These are phyloP conservation scores for Somateria mollissima DNA, from an alignment of 2,797 vertebrate species.

Conservation along the genomic window DNA sequence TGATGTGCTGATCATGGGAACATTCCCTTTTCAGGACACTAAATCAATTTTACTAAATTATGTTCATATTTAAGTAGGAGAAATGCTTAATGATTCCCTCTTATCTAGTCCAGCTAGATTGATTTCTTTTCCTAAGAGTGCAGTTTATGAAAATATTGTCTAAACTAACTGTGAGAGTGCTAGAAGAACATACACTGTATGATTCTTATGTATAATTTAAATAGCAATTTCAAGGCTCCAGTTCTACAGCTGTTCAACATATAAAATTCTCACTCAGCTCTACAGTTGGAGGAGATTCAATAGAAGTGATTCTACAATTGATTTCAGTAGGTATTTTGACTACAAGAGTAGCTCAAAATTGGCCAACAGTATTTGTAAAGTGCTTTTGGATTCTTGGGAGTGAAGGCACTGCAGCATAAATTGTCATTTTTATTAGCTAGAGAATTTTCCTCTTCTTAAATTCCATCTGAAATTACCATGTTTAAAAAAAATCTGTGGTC, in stretches of 20 bases:
- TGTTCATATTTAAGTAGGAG: slow-evolving; percentile 46
- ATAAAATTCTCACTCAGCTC: slow-evolving; percentile 55
- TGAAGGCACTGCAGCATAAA: neutral
- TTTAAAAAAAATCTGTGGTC: neutral
- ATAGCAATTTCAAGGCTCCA: slow-evolving; percentile 44
- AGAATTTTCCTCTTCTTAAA: neutral
- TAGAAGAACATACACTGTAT: slow-evolving; percentile 41
- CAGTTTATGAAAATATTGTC: slow-evolving; percentile 55
- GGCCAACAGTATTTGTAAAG: slow-evolving; percentile 38
- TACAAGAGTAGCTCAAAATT: slow-evolving; percentile 43
- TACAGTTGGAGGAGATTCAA: slow-evolving; percentile 56
- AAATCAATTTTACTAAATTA: slow-evolving; percentile 51
- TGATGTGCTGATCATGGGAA: neutral
- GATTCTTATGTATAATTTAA: slow-evolving; percentile 66
- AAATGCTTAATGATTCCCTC: slow-evolving; percentile 26
- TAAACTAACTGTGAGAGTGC: slow-evolving; percentile 48
- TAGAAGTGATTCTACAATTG: slow-evolving; percentile 40
- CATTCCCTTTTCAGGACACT: neutral
- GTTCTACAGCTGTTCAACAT: slow-evolving; percentile 48
- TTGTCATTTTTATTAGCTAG: neutral
- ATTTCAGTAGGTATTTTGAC: slow-evolving; percentile 62
- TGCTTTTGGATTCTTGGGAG: slow-evolving; percentile 16
- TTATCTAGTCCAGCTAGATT: slow-evolving; percentile 45
- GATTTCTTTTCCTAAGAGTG: slow-evolving; percentile 43
- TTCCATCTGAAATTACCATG: neutral